A percentile compares a stretch with the other conserved stretches of the same genome.
These are phyloP conservation scores for Caracal caracal DNA, from an alignment of 2,113 vertebrate genomes.

Conservation along the genomic window DNA sequence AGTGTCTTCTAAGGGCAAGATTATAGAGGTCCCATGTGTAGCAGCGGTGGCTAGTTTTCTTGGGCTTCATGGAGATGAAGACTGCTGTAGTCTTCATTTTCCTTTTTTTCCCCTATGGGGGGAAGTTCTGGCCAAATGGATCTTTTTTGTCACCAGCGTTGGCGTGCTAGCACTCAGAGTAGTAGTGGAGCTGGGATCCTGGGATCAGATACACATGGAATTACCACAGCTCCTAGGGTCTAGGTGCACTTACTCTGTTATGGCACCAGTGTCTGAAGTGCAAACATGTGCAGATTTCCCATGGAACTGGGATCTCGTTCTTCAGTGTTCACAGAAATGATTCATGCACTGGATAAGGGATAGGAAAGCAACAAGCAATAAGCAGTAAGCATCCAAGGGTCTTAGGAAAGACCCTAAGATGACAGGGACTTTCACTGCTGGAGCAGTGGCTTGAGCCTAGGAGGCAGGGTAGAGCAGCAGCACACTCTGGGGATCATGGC, in stretches of 20 bases:
- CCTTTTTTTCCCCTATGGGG: not conserved
- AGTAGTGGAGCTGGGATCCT: not conserved
- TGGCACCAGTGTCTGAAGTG: not conserved
- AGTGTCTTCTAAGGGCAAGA: not conserved
- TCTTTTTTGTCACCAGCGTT: not conserved
- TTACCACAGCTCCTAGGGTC: not conserved
- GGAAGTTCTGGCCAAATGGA: not conserved
- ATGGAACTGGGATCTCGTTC: not conserved
- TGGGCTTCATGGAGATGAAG: not conserved
- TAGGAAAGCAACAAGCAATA: not conserved
- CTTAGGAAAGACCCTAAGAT: not conserved
- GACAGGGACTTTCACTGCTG: not conserved
- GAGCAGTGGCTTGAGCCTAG: not conserved
- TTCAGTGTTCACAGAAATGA: not conserved
- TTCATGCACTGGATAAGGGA: no score
- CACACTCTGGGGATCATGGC: not conserved
- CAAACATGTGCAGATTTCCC: not conserved
- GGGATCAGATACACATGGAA: not conserved
- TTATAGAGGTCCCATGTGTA: not conserved
- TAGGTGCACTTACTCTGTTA: not conserved
- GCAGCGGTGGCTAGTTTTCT: not conserved
- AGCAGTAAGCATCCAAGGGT: no score
- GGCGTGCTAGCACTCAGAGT: no score
- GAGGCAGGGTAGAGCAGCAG: no score
- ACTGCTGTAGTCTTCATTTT: not conserved